Base-by-base conservation (phyloP, 2,797 vertebrate genomes). In the Simalia tracyae region DNA sequence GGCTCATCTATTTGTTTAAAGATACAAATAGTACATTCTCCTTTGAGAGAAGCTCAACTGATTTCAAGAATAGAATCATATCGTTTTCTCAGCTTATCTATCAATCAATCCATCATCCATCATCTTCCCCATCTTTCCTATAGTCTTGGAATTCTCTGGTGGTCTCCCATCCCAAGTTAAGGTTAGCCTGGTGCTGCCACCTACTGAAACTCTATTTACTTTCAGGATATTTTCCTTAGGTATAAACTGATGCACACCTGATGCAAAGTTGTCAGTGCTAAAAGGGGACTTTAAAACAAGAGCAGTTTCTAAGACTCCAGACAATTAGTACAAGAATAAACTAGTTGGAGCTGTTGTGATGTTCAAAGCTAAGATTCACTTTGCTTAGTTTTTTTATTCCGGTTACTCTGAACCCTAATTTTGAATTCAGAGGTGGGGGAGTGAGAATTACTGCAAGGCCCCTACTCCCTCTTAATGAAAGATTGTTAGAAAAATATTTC, bases 1-100 rank as follows among this genome's bases (percentile, higher is more conserved):
- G 42, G 95, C 93, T 95, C 94, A 94, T 88, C 93, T 96, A 94
- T 95, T 92, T 95, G 86, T 86, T 92, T 92, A 91, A 42, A 42
- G 17, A 76, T 76, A 76, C 42, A 76, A 76, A 76, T 31, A 76
- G 31, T 15, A 22, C n/a, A 9, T 76, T 42, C 68, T 76, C 68
- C 68, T 42, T 42, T 76, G 68, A 76, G 42, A 76, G 17, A 76
- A 0, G 7, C 68, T 76, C 17, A 1, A 19, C 68, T 22, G 68
- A 42, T 76, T 22, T 22, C 68, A 3, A 22, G 68, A 76, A 42
- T 31, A 42, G 31, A 22, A 22, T 93, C 31, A 19, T 76, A 22
- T 8, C 17, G 31, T 76, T 76, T 76, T 76, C 31, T 76, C 31
- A 54, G 7, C 50, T 54, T 64, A 9, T 28, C 9, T 11, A 28